Percentiles rank a stretch among this genome's conserved stretches.
Evolutionary conservation across 2,113 vertebrate species (phyloP).

Genomic region (Bostrychus sinensis): DNA sequence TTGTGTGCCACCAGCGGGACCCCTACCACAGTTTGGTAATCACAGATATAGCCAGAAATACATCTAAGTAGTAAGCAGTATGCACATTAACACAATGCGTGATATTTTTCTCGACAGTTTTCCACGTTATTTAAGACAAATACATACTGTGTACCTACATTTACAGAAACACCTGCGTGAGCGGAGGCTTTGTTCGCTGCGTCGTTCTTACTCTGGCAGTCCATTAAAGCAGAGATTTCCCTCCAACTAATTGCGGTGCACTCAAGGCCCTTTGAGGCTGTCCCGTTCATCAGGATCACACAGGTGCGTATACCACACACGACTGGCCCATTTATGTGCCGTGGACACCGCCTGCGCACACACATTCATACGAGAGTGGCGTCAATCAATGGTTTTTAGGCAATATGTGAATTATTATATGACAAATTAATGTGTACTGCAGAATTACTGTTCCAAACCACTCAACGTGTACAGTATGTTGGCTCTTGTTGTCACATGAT

Average conservation of each 20-base stretch:
- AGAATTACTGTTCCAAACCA: no score
- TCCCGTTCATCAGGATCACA: slow-evolving; percentile 51
- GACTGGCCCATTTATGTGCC: slow-evolving; percentile 27
- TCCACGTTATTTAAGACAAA: slow-evolving; percentile 8
- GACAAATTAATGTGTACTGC: background rate
- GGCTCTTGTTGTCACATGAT: slow-evolving; percentile 15
- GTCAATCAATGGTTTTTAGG: no score
- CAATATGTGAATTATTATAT: no score
- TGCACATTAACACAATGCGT: no score
- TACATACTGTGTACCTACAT: slow-evolving; percentile 33
- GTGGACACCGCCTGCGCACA: background rate
- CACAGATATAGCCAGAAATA: no score
- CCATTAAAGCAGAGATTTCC: slow-evolving; percentile 52
- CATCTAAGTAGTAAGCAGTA: no score
- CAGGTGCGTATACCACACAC: slow-evolving; percentile 44
- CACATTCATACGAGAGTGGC: slow-evolving; percentile 11
- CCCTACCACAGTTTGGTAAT: no score
- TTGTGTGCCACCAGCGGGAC: no score
- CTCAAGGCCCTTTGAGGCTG: slow-evolving; percentile 61
- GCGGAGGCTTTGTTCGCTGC: slow-evolving; percentile 30
- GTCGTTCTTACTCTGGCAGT: slow-evolving; percentile 32
- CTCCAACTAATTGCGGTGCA: slow-evolving; percentile 58
- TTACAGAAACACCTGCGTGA: slow-evolving; percentile 23
- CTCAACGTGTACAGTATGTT: slow-evolving; percentile 10
- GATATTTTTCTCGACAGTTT: background rate